Conservation (phyloP, 2,113 vertebrate species). For the Prunella himalayana region DNA sequence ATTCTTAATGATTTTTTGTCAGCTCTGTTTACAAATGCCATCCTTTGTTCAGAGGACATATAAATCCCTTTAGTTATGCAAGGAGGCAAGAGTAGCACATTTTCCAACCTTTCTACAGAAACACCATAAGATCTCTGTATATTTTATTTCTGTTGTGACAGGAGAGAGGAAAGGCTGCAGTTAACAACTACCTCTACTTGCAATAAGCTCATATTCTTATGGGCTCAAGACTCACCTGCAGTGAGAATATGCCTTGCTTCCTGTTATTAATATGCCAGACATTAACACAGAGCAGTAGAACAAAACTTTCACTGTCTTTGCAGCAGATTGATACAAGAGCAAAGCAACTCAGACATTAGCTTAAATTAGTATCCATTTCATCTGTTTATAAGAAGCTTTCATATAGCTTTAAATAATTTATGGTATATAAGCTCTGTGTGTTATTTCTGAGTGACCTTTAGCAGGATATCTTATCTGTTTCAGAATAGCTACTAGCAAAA, state of each 20-base stretch:
- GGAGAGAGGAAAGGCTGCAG: neutral
- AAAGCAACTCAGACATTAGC: neutral
- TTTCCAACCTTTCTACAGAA: neutral
- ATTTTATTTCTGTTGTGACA: neutral
- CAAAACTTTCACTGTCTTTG: neutral
- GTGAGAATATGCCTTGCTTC: neutral
- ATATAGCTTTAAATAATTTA: neutral
- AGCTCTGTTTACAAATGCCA: neutral
- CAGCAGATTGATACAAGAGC: neutral
- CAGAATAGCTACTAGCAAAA: neutral
- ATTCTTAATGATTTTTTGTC: neutral
- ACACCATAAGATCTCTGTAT: neutral
- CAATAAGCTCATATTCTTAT: rapidly evolving
- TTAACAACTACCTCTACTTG: neutral
- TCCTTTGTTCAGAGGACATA: neutral
- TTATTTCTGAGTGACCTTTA: neutral
- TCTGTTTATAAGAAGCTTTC: neutral
- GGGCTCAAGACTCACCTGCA: neutral
- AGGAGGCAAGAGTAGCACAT: neutral
- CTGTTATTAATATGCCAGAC: neutral
- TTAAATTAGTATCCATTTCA: neutral
- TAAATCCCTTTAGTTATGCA: neutral
- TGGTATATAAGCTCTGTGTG: neutral
- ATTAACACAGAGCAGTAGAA: neutral
- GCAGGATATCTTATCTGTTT: neutral